These are phyloP conservation scores for Leptobrachium ailaonicum DNA, from an alignment of 2,113 vertebrate genomes.

Conservation along the genomic window DNA sequence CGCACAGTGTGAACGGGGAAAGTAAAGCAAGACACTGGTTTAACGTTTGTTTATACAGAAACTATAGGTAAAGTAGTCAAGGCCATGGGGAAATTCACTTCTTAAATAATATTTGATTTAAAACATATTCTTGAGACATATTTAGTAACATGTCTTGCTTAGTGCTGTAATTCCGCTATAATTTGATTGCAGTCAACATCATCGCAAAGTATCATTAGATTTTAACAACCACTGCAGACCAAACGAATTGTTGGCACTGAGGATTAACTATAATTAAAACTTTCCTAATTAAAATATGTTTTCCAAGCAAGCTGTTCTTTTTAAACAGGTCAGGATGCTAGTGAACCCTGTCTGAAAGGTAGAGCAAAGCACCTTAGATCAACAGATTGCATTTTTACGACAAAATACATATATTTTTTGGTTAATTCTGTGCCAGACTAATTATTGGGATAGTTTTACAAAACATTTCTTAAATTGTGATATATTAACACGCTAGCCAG, in stretches of 20 bases:
- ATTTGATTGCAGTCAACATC: slow-evolving; percentile 17
- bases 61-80: too few species aligned
- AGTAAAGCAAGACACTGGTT: too few species aligned
- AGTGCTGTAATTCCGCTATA: slow-evolving; percentile 12
- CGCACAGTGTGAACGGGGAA: too few species aligned
- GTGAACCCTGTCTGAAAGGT: background rate
- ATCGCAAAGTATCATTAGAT: slow-evolving; percentile 38
- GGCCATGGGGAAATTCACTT: too few species aligned
- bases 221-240: slow-evolving; percentile 44
- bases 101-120: slow-evolving; percentile 24
- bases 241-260: slow-evolving; percentile 16
- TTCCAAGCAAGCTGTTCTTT: slow-evolving; percentile 44
- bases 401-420: background rate
- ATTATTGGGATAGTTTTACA: too few species aligned
- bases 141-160: slow-evolving; percentile 12
- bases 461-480: too few species aligned
- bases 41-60: too few species aligned
- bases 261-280: slow-evolving; percentile 21
- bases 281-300: background rate
- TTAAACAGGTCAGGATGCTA: slow-evolving; percentile 27
- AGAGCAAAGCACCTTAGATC: background rate
- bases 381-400: slow-evolving; percentile 29
- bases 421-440: too few species aligned
- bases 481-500: too few species aligned
- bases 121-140: background rate